Conservation (phyloP, 2,888 invertebrate species). For the Atrina japonica region DNA sequence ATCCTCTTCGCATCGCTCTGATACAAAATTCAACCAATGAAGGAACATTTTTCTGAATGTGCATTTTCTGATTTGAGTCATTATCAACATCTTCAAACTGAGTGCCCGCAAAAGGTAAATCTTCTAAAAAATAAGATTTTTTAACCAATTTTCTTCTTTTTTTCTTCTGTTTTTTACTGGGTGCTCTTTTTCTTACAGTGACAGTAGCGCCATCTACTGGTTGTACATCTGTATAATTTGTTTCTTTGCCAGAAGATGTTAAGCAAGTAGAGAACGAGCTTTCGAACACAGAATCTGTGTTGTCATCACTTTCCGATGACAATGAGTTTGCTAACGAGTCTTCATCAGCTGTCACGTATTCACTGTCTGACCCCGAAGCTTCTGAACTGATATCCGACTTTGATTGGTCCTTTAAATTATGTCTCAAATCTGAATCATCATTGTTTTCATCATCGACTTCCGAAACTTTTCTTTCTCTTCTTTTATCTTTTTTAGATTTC, state of each 20-base stretch:
- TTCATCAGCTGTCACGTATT: slow-evolving; percentile 2
- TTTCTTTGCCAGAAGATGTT: too few relatives aligned
- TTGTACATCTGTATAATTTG: too few relatives aligned
- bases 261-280: background rate
- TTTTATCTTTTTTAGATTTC: background rate
- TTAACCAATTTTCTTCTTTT: background rate
- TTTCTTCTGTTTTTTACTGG: slow-evolving; percentile 6
- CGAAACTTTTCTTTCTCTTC: background rate
- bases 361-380: background rate
- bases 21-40: slow-evolving; percentile 1
- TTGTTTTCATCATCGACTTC: background rate
- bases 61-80: background rate
- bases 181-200: background rate
- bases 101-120: background rate
- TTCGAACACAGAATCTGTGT: background rate
- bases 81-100: background rate
- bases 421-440: background rate
- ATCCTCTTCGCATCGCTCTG: background rate
- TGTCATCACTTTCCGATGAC: background rate
- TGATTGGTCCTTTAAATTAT: background rate
- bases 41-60: background rate
- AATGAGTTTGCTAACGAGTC: background rate
- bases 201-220: too few relatives aligned
- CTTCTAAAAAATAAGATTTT: background rate
- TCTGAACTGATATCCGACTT: background rate